These are phyloP conservation scores for Torymus aiolomorphi DNA, from an alignment of 2,888 invertebrate genomes.

Conservation along the genomic window DNA sequence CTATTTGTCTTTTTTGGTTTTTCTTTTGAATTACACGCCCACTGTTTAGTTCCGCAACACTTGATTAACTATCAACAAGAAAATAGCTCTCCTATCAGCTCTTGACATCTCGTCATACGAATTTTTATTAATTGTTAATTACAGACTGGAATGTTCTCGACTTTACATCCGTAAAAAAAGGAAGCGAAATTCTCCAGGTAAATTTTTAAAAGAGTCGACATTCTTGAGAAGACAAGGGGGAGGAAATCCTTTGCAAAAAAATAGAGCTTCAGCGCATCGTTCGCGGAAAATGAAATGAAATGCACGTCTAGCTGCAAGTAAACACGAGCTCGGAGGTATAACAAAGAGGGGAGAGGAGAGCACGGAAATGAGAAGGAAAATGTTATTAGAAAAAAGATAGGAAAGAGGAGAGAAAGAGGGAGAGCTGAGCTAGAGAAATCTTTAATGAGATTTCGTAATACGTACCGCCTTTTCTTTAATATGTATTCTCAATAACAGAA, in stretches of 20 bases:
- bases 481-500: neutral
- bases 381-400: conserved; percentile 23
- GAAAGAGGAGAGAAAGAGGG: neutral
- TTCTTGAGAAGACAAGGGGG: conserved; percentile 26
- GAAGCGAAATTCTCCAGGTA: conserved; percentile 5
- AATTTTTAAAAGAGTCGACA: conserved; percentile 41
- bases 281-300: conserved; percentile 29
- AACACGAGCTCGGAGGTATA: conserved; percentile 2
- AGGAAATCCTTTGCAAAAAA: conserved; percentile 26
- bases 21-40: too few species aligned
- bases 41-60: too few species aligned
- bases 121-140: conserved; percentile 38
- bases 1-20: too few species aligned
- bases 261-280: neutral
- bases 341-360: conserved; percentile 7
- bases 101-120: neutral
- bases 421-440: conserved; percentile 11
- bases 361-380: conserved; percentile 18
- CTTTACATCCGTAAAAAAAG: neutral
- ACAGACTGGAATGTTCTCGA: conserved; percentile 10
- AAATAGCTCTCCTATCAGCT: neutral
- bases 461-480: neutral
- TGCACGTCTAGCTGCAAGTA: conserved; percentile 19
- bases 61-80: neutral
- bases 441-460: conserved; percentile 32